Evolutionary conservation across 2,888 invertebrate species (phyloP), one percentile per base, ranked within the genome.

Genomic region (Drosophila atripex): DNA sequence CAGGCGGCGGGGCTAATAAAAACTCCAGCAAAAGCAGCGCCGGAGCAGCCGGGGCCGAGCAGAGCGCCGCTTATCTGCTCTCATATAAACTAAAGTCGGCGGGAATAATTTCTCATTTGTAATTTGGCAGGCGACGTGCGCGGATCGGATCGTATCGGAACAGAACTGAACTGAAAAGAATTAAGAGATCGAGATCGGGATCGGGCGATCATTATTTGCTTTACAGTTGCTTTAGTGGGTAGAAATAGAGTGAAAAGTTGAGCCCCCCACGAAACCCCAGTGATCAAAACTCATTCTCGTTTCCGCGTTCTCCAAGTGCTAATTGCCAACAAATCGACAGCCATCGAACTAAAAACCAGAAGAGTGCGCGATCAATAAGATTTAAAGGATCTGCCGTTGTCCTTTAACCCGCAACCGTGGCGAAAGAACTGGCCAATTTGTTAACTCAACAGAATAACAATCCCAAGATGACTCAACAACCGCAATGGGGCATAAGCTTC

Each of bases 51-150:
- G n/a, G 14, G 38, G 8, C 16, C 16, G 41, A 41, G 76, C 72
- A 73, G 66, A 66, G 59, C 76, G 51, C 52, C 69, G 82, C 84
- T 88, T 83, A 88, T 83, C 88, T 89, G 80, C 51, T 72, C 78
- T 78, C 88, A 89, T 90, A 90, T 89, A 90, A 90, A 87, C 87
- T 83, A 78, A 90, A 86, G 80, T 71, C 80, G 57, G 66, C 79
- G 75, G 77, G 80, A 88, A 83, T 79, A 77, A 80, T 80, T 86
- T 90, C 89, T 90, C 90, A 90, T 90, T 90, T 90, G 86, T 87
- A 89, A 85, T 79, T 87, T 76, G 80, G 84, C 78, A 88, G 80
- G 77, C 80, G 82, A 68, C 75, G 84, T 73, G 83, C 77, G 79
- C 77, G 88, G 70, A 66, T 69, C 78, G 73, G 68, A 70, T 63